Conservation (phyloP, 1,140 invertebrate genomes). For the Lordiphosa stackelbergi region DNA sequence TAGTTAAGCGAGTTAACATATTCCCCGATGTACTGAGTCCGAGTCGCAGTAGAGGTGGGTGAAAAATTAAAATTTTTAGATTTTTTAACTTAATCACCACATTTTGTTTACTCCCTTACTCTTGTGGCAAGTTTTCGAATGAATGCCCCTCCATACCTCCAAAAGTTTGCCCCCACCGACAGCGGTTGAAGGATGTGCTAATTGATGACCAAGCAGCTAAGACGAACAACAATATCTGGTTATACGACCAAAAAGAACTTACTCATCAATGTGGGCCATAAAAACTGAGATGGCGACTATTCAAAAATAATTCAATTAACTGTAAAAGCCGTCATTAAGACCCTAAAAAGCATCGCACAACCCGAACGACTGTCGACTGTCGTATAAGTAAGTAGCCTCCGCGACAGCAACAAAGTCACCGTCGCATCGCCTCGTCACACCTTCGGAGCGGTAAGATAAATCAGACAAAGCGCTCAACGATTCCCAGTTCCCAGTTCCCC, state of each 20-base stretch:
- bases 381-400: conserved; percentile 49
- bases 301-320: conserved; percentile 64
- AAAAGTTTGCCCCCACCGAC: conserved; percentile 21
- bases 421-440: conserved; percentile 43
- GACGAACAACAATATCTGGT: too few relatives aligned
- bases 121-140: too few relatives aligned
- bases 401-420: conserved; percentile 58
- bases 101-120: too few relatives aligned
- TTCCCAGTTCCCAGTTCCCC: conserved; percentile 2
- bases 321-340: conserved; percentile 69
- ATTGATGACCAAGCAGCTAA: conserved; percentile 38
- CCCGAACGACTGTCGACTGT: neutral
- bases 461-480: conserved; percentile 26
- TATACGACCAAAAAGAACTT: conserved; percentile 14
- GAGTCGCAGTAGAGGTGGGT: too few relatives aligned
- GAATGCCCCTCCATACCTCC: too few relatives aligned
- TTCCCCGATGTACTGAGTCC: too few relatives aligned
- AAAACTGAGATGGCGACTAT: conserved; percentile 15
- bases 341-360: conserved; percentile 40
- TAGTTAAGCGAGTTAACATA: too few relatives aligned
- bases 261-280: conserved; percentile 43
- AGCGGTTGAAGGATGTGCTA: conserved; percentile 71
- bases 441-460: conserved; percentile 57
- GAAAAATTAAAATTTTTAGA: too few relatives aligned
- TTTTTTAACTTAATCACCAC: too few relatives aligned